Evolutionary conservation across 2,888 invertebrate genomes (phyloP), one percentile per base, ranked within the genome.

Genomic region (Hartigia nigra): DNA sequence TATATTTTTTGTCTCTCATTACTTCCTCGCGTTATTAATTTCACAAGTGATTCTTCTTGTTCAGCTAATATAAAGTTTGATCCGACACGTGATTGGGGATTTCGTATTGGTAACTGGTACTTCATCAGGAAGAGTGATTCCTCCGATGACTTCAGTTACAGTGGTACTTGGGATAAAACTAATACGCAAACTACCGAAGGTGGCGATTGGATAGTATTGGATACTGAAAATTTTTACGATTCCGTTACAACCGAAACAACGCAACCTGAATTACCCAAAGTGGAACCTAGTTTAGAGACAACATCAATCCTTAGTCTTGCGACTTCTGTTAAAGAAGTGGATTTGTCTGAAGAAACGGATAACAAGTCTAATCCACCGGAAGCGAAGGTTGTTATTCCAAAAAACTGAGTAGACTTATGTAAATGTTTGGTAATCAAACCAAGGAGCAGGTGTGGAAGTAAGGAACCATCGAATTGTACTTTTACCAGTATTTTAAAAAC

Each of bases 71-170:
- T 89, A 70, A 78, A 80, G 4, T 86, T 90, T 32, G 82, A 90
- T 80, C 86, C 87, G 5, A 78, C 81, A 14, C 78, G 69, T 23
- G 89, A 90, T 77, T 88, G 87, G 86, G 89, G 88, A 12, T 87
- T 90, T 77, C 87, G 80, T 12, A 35, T 90, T 55, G 88, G 88
- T 11, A 81, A 82, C 32, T 90, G 90, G 90, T 88, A 88, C 78
- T 81, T 90, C 70, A 89, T 90, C 37, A 83, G 83, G 34, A 88
- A 81, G 78, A 31, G 14, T 12, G 74, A 32, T 75, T 76, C 39
- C 55, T 72, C 31, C 32, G 2, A 31, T 72, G 72, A 34, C 72
- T 31, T 72, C 32, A 72, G 34, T 72, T 32, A 72, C 32, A 31
- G 72, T 72, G 34, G 72, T 32, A 32, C 31, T 23, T 31, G 31